Conservation (phyloP, 2,888 invertebrate genomes). For the Gerris lacustris region DNA sequence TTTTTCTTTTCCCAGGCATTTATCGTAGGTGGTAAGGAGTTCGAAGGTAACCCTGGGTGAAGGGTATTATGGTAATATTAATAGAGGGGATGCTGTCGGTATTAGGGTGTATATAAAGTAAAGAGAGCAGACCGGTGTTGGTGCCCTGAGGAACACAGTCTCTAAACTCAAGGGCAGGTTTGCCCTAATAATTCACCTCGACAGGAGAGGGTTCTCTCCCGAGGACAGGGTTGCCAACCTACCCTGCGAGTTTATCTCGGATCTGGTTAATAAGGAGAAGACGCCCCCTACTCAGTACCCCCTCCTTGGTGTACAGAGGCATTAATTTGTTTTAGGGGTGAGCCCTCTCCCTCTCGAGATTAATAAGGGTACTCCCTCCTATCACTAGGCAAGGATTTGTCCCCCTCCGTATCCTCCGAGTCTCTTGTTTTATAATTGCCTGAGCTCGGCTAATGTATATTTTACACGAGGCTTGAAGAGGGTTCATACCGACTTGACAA, state of each 20-base stretch:
- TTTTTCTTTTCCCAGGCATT: too few species aligned
- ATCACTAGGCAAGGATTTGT: neutral
- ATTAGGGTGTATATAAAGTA: neutral
- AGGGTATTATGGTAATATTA: neutral
- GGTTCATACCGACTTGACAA: neutral
- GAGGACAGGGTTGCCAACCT: neutral
- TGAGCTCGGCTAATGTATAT: slow-evolving; percentile 1
- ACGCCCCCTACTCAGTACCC: neutral
- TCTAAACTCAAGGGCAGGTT: neutral
- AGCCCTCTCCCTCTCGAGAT: neutral
- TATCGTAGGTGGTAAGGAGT: too few species aligned
- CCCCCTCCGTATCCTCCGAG: neutral
- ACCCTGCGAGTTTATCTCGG: neutral
- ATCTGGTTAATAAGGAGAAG: slow-evolving; percentile 1
- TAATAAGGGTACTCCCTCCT: neutral
- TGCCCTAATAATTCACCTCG: neutral
- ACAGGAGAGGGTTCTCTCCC: neutral
- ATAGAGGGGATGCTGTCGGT: neutral
- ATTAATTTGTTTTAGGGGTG: neutral
- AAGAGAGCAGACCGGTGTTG: neutral
- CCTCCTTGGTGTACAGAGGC: neutral
- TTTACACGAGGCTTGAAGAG: neutral
- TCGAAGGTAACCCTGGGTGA: too few species aligned
- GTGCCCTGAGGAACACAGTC: neutral
- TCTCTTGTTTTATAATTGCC: slow-evolving; percentile 1